phyloP scores from a whole-genome alignment of 2,888 invertebrate genomes.

The Allygus modestus region DNA sequence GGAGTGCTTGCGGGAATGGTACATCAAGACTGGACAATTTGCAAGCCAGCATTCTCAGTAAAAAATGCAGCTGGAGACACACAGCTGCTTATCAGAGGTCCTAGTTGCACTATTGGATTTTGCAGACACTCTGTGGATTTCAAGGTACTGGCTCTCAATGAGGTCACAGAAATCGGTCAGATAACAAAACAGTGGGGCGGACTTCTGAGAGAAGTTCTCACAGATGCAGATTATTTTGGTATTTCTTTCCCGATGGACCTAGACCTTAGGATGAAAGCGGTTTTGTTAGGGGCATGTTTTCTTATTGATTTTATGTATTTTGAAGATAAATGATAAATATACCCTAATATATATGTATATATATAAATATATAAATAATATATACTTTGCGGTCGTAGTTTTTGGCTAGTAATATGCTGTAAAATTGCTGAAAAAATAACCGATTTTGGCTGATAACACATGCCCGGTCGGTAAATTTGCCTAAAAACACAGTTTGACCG shows the following conservation, averaged over 20 bases:
- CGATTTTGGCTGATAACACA: too few species aligned
- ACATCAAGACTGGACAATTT: slow-evolving; percentile 87
- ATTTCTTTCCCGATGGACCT: slow-evolving; percentile 94
- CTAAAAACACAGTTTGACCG: too few species aligned
- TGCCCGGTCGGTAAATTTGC: too few species aligned
- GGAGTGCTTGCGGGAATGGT: slow-evolving; percentile 84
- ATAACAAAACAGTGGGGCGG: slow-evolving; percentile 96
- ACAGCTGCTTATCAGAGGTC: slow-evolving; percentile 89
- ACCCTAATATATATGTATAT: too few species aligned
- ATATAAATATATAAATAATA: too few species aligned
- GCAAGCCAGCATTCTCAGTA: slow-evolving; percentile 84
- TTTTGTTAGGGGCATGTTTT: slow-evolving; percentile 87
- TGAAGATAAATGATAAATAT: slow-evolving; percentile 77
- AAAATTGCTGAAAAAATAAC: too few species aligned
- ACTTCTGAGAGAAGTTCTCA: slow-evolving; percentile 87
- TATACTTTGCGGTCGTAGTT: too few species aligned
- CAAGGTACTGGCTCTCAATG: slow-evolving; percentile 87
- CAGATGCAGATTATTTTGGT: slow-evolving; percentile 93
- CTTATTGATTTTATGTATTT: slow-evolving; percentile 92
- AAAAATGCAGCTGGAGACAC: slow-evolving; percentile 85
- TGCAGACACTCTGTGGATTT: slow-evolving; percentile 93
- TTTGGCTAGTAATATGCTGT: too few species aligned
- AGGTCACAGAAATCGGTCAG: slow-evolving; percentile 86
- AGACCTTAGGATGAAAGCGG: slow-evolving; percentile 90
- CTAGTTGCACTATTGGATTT: slow-evolving; percentile 79